Base-by-base conservation (phyloP, 2,797 vertebrate genomes). In the Morelia viridis region DNA sequence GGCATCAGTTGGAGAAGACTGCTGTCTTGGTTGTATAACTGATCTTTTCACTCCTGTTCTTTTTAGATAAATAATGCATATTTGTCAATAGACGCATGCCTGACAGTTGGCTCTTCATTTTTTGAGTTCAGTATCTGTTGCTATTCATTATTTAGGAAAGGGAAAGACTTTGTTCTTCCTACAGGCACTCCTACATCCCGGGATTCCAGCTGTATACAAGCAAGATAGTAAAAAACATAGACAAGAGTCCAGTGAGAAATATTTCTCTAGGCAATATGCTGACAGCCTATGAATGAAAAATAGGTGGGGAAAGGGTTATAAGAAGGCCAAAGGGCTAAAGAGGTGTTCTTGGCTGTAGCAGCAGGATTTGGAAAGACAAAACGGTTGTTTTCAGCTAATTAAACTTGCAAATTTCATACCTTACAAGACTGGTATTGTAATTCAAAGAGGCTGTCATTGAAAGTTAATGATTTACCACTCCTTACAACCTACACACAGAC, bases 401-500 rank as follows among this genome's bases (percentile, higher is more conserved):
- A 89, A 94, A 94, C 88, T 92, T 87, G 93, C 93, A 92, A 64
- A 96, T 95, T 92, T 90, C 94, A 93, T 50, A 91, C 92, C 85
- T 89, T 89, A 92, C 80, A 71, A 93, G 84, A 26, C 61, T 15
- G 88, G 65, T 87, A 92, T 96, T 97, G 94, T 96, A 91, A 95
- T 95, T 95, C 95, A 92, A 95, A 92, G 92, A 95, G 94, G 87
- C 65, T 91, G 62, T 94, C 93, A 13, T 13, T 15, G 87, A 92
- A 95, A 96, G 94, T 96, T 95, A 96, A 96, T 94, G 90, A 95
- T 95, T 95, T 94, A 93, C 93, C 0, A 41, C 91, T 96, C 88
- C 93, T 95, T 94, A 85, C 96, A 96, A 96, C 94, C 96, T 94
- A 93, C 95, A 93, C 95, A 89, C 93, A 91, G 93, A 92, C 85